These are phyloP conservation scores for Drepana falcataria DNA, from an alignment of 2,888 invertebrate genomes.

Conservation along the genomic window DNA sequence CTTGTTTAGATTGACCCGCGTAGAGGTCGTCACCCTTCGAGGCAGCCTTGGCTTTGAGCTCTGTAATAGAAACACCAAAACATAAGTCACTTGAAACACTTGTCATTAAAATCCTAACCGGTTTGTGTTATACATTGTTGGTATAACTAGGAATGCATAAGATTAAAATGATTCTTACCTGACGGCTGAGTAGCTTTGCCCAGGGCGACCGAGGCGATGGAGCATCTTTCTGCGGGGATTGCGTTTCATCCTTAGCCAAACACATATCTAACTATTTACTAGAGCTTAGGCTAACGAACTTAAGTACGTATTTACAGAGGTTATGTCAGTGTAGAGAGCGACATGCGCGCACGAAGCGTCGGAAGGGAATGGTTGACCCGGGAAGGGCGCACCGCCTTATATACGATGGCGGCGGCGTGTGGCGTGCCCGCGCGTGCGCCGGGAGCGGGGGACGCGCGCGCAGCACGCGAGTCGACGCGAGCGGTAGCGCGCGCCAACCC, in stretches of 20 bases:
- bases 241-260: constrained; percentile 69
- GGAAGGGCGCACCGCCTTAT: constrained; percentile 66
- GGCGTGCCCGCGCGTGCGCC: constrained; percentile 39
- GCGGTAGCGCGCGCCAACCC: constrained; percentile 65
- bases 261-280: constrained; percentile 71
- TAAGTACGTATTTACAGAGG: constrained; percentile 70
- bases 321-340: constrained; percentile 37
- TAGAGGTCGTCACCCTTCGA: constrained; percentile 74
- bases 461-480: constrained; percentile 36
- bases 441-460: constrained; percentile 24
- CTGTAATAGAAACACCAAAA: constrained; percentile 60
- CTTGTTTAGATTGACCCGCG: constrained; percentile 81
- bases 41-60: constrained; percentile 77
- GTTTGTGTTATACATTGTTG: too few species aligned
- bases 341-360: constrained; percentile 58
- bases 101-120: too few species aligned
- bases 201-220: constrained; percentile 75
- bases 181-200: constrained; percentile 76
- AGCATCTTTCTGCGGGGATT: constrained; percentile 64
- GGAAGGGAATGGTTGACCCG: constrained; percentile 69
- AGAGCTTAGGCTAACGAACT: constrained; percentile 52
- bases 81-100: constrained; percentile 3
- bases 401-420: constrained; percentile 44
- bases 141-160: neutral
- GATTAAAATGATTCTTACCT: constrained; percentile 59